Evolutionary conservation across 2,888 invertebrate species (phyloP).

Genomic region (Eurytoma californica): DNA sequence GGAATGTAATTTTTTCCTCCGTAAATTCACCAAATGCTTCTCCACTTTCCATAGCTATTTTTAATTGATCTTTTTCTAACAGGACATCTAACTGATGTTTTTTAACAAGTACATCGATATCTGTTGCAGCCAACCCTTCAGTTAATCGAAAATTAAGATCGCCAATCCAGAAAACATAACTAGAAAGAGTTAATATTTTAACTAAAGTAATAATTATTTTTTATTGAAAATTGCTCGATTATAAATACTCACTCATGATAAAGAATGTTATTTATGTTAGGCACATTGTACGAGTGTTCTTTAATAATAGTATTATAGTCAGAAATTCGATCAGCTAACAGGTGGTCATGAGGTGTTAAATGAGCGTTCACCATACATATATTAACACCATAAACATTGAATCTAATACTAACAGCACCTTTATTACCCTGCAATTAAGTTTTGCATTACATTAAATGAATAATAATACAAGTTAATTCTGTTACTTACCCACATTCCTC

Average conservation of each 20-base stretch:
- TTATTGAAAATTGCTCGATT: neutral
- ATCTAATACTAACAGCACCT: constrained; percentile 92
- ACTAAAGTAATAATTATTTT: neutral
- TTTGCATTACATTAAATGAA: constrained; percentile 2
- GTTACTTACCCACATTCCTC: constrained; percentile 91
- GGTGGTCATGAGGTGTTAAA: constrained; percentile 91
- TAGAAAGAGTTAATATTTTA: constrained; percentile 66
- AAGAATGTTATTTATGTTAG: constrained; percentile 90
- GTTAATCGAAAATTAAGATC: constrained; percentile 91
- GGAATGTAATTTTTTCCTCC: constrained; percentile 85
- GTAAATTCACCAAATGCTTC: constrained; percentile 89
- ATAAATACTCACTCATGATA: constrained; percentile 73
- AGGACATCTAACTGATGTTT: constrained; percentile 82
- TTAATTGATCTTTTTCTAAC: constrained; percentile 86
- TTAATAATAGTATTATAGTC: constrained; percentile 92
- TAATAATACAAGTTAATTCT: neutral
- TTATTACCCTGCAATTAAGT: constrained; percentile 88
- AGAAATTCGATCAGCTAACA: constrained; percentile 87
- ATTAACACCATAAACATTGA: constrained; percentile 92
- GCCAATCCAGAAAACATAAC: constrained; percentile 94
- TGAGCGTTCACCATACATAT: constrained; percentile 93
- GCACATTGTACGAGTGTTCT: constrained; percentile 86
- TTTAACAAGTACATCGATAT: constrained; percentile 81
- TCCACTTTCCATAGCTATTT: constrained; percentile 82
- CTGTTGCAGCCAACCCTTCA: constrained; percentile 79